These are phyloP conservation scores for Drosophila teissieri DNA, from an alignment of 1,140 invertebrate species.

Conservation along the genomic window DNA sequence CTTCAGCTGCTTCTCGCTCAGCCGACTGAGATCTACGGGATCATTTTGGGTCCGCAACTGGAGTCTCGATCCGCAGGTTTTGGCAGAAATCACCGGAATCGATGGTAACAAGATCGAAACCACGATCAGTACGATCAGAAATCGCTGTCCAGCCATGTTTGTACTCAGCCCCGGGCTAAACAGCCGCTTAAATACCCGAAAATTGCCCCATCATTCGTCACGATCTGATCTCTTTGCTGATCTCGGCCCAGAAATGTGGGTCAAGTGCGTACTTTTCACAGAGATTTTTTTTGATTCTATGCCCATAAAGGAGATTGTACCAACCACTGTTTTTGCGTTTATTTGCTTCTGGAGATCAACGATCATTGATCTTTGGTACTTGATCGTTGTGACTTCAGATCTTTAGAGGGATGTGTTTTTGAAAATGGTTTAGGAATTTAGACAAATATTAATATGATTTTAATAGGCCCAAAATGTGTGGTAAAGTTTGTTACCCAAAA, in stretches of 20 bases:
- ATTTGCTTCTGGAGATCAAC: slow-evolving; percentile 14
- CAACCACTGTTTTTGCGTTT: neutral
- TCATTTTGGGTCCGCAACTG: neutral
- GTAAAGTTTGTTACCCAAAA: too few species aligned
- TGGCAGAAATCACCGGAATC: neutral
- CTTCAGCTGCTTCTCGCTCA: slow-evolving; percentile 51
- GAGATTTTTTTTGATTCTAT: slow-evolving; percentile 4
- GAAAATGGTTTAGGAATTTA: neutral
- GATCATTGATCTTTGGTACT: slow-evolving; percentile 3
- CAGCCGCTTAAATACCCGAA: slow-evolving; percentile 47
- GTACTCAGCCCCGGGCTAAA: slow-evolving; percentile 12
- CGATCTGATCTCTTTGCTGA: slow-evolving; percentile 17
- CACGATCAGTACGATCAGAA: slow-evolving; percentile 13
- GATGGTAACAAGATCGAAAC: slow-evolving; percentile 4
- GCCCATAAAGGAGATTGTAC: slow-evolving; percentile 9
- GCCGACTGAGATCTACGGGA: slow-evolving; percentile 51
- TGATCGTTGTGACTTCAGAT: neutral
- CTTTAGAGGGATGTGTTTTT: neutral
- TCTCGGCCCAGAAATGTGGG: slow-evolving; percentile 19
- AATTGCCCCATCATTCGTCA: slow-evolving; percentile 30
- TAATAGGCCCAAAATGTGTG: too few species aligned
- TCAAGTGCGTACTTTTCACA: slow-evolving; percentile 34
- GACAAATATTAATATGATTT: too few species aligned
- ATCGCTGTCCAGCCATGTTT: slow-evolving; percentile 20
- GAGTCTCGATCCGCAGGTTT: slow-evolving; percentile 14